These are phyloP conservation scores for Coryphaenoides rupestris DNA, from an alignment of 2,113 vertebrate genomes.

Conservation along the genomic window DNA sequence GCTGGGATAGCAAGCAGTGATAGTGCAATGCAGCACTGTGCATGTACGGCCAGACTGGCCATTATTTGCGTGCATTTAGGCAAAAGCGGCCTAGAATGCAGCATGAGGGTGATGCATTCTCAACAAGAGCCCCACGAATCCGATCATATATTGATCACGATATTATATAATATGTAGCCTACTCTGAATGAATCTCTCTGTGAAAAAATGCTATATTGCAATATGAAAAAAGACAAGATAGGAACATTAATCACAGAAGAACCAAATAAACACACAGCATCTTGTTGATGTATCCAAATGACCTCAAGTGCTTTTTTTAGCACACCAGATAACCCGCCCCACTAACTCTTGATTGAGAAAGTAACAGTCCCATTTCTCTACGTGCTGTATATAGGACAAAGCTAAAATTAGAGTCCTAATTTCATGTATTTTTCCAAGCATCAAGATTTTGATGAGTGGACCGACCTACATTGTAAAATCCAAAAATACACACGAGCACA, in stretches of 20 bases:
- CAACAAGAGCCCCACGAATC: too few species aligned
- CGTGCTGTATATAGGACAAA: conserved; percentile 33
- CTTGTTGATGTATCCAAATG: neutral
- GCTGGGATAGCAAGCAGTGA: conserved; percentile 21
- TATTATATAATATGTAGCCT: too few species aligned
- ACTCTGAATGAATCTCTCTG: too few species aligned
- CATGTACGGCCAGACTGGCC: neutral
- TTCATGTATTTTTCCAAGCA: conserved; percentile 32
- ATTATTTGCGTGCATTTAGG: neutral
- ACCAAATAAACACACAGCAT: neutral
- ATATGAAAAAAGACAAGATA: neutral
- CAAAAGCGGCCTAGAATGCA: too few species aligned
- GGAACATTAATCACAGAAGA: neutral
- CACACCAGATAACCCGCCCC: neutral
- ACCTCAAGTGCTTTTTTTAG: neutral
- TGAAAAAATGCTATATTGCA: too few species aligned
- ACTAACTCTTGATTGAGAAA: neutral
- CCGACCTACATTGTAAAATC: conserved; percentile 14
- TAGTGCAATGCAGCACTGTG: conserved; percentile 19
- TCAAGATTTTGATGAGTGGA: conserved; percentile 32
- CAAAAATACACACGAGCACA: neutral
- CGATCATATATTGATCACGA: too few species aligned
- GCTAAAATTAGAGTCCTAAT: conserved; percentile 49
- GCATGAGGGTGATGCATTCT: too few species aligned
- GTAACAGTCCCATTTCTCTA: conserved; percentile 9